Evolutionary conservation across 2,113 vertebrate species (phyloP).

Genomic region (Chlamydotis undulata): DNA sequence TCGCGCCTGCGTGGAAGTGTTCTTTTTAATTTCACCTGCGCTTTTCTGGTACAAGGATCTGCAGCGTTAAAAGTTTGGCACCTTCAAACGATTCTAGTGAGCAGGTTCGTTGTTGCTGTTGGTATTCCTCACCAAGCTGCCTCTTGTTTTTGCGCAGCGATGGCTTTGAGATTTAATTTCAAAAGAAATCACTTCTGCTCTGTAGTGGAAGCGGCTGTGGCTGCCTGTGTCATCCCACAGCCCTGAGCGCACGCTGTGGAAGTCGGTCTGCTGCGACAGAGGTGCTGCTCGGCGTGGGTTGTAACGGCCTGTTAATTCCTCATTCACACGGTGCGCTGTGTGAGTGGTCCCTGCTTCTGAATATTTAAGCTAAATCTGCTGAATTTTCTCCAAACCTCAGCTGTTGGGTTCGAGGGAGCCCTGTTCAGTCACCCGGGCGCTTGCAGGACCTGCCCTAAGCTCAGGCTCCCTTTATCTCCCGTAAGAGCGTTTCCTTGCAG

Average conservation of each 20-base stretch:
- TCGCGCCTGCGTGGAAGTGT: accelerated
- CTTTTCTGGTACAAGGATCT: accelerated
- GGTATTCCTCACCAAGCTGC: not conserved
- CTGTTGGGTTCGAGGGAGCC: not conserved
- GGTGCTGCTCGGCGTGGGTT: not conserved
- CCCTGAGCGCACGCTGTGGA: accelerated
- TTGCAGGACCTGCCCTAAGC: not conserved
- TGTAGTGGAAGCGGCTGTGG: not conserved
- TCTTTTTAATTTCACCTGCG: not conserved
- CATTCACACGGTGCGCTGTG: accelerated
- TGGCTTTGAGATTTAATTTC: not conserved
- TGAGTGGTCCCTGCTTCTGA: accelerated
- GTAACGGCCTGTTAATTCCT: not conserved
- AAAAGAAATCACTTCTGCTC: not conserved
- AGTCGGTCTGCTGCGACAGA: not conserved
- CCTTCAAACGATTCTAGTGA: accelerated
- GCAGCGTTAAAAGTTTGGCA: accelerated
- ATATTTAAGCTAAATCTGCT: not conserved
- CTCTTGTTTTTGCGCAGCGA: not conserved
- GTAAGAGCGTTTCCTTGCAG: not conserved
- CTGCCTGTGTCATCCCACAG: not conserved
- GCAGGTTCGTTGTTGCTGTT: accelerated
- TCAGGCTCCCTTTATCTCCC: not conserved
- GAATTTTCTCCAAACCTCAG: not conserved
- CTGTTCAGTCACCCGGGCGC: accelerated